phyloP scores from a whole-genome alignment of 2,113 vertebrate species.

The Protobothrops flavoviridis region DNA sequence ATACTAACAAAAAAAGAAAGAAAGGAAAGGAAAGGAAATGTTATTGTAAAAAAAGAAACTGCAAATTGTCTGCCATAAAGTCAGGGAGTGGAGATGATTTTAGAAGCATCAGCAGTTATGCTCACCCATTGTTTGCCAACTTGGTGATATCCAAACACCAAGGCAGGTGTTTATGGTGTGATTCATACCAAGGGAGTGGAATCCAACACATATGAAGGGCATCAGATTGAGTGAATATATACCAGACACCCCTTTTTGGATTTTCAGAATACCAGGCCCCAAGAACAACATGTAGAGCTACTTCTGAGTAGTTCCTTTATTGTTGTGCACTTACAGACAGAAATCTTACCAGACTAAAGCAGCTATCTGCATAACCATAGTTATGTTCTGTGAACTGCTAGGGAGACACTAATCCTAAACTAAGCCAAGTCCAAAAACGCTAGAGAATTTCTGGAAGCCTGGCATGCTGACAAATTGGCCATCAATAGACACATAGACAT shows the following conservation, averaged over 20 bases:
- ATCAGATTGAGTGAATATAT: background rate
- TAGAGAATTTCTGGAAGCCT: background rate
- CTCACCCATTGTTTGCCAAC: background rate
- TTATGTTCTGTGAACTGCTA: background rate
- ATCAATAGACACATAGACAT: too few species aligned
- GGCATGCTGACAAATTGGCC: too few species aligned
- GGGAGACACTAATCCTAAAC: background rate
- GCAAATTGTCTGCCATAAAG: background rate
- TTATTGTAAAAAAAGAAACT: background rate
- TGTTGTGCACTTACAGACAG: background rate
- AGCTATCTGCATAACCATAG: background rate
- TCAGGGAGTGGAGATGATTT: background rate
- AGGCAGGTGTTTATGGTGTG: background rate
- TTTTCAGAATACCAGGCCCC: background rate
- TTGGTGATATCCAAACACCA: background rate
- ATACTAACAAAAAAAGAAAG: background rate
- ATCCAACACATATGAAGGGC: background rate
- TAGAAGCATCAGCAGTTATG: conserved; percentile 7
- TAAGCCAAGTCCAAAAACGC: background rate
- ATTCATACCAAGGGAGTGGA: background rate
- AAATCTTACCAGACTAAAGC: background rate
- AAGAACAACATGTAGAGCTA: background rate
- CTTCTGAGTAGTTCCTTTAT: background rate
- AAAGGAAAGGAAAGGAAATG: background rate
- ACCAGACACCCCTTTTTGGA: background rate